Base-by-base conservation (phyloP, 2,888 invertebrate genomes). In the Dasysyrphus albostriatus region DNA sequence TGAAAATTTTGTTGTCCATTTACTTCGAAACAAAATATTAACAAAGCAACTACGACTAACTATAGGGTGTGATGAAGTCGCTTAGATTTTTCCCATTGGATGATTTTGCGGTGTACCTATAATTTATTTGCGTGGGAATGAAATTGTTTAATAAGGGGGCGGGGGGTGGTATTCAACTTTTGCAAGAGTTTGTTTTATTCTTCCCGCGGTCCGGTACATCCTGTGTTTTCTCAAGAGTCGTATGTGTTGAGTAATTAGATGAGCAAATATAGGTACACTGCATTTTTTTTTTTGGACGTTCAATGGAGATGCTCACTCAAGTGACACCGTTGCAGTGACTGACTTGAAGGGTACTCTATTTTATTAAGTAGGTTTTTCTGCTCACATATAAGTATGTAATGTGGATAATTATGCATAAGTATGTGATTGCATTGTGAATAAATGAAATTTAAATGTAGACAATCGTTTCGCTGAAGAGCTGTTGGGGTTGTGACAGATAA, bases 321-420 rank as follows among this genome's bases (percentile, higher is more conserved):
- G 72, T 77, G 77, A 77, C 58, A 77, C 82, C 70, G 82, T 82
- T 65, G 82, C 82, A 77, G 51, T 77, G 82, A 72, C 14, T 77
- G 77, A 42, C 19, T 72, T 82, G 32, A 63, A 37, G 47, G 56
- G 75, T 47, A 63, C 51, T 74, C 47, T 42, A 74, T 73, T 65
- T 78, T 72, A 65, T 58, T 65, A 56, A 63, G 54, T 72, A n/a
- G n/a, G 32, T 12, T 56, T 7, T 8, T 37, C 19, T 37, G 14
- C 24, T n/a, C 19, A 59, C 29, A 44, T 44, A 9, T 44, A n/a
- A 44, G 44, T n/a, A n/a, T n/a, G n/a, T n/a, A n/a, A 63, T 44
- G 63, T 44, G 16, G 29, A 24, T 47, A 47, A 51, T 51, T 24
- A 9, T 51, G 24, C 6, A 12, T 2, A 51, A 51, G 51, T 29